Conservation (phyloP, 2,797 vertebrate species). For the Acanthiza pusilla region DNA sequence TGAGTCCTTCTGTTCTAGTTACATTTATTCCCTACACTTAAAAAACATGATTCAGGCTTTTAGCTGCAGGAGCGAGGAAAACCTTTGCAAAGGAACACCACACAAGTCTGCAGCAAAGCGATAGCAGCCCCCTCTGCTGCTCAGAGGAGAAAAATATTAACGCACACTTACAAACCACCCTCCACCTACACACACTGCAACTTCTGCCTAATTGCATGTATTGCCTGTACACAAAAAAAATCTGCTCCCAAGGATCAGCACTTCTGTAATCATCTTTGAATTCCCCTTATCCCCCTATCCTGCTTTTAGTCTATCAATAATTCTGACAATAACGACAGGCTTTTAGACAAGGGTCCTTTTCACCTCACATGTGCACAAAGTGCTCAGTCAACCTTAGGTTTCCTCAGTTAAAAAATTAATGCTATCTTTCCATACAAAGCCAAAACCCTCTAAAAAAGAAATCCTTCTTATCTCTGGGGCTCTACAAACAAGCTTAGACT, state of each 20-base stretch:
- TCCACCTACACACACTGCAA: not conserved
- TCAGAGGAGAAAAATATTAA: not conserved
- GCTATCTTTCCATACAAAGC: not conserved
- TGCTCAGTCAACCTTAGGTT: not conserved
- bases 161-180: not conserved
- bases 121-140: constrained; percentile 66
- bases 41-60: not conserved
- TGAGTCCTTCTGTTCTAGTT: not conserved
- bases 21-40: not conserved
- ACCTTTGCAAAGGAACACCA: not conserved
- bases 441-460: not conserved
- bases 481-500: not conserved
- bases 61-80: not conserved
- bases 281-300: not conserved
- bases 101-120: not conserved
- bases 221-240: not conserved
- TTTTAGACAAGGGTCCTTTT: not conserved
- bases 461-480: not conserved
- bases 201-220: not conserved
- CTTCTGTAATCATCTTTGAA: not conserved
- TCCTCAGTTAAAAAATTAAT: not conserved
- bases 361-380: not conserved
- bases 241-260: not conserved
- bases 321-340: not conserved
- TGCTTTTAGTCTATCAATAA: not conserved